phyloP scores from a whole-genome alignment of 2,113 vertebrate genomes.

The Alces alces region DNA sequence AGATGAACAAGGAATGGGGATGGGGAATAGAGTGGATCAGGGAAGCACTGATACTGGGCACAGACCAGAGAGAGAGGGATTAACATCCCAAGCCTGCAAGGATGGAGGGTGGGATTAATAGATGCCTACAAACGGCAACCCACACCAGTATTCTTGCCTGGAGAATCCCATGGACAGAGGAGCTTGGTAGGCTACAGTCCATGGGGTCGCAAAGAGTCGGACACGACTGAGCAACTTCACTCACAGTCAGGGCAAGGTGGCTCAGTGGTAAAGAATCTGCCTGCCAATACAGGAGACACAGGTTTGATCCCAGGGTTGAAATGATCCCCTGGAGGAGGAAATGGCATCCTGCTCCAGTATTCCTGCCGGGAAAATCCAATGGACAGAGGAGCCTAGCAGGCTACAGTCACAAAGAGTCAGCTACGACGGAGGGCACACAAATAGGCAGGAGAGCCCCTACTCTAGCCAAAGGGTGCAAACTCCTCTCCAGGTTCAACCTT shows the following conservation, averaged over 20 bases:
- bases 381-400: background rate
- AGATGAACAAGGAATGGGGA: background rate
- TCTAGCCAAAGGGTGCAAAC: background rate
- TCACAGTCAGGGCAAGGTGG: background rate
- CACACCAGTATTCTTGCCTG: no score
- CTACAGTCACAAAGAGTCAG: background rate
- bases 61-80: background rate
- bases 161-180: no score
- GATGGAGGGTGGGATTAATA: background rate
- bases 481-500: background rate
- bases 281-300: background rate
- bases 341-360: background rate
- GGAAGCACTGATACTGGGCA: background rate
- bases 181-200: no score
- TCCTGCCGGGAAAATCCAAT: background rate
- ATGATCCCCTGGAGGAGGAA: background rate
- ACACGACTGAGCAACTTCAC: no score
- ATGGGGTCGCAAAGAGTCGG: no score
- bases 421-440: background rate
- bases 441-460: background rate
- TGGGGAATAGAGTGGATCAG: background rate
- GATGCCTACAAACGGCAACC: background rate
- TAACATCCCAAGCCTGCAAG: background rate
- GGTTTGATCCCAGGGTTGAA: background rate
- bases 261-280: background rate